These are phyloP conservation scores for Neodon shergylaensis DNA, from an alignment of 2,113 vertebrate species.

Conservation along the genomic window DNA sequence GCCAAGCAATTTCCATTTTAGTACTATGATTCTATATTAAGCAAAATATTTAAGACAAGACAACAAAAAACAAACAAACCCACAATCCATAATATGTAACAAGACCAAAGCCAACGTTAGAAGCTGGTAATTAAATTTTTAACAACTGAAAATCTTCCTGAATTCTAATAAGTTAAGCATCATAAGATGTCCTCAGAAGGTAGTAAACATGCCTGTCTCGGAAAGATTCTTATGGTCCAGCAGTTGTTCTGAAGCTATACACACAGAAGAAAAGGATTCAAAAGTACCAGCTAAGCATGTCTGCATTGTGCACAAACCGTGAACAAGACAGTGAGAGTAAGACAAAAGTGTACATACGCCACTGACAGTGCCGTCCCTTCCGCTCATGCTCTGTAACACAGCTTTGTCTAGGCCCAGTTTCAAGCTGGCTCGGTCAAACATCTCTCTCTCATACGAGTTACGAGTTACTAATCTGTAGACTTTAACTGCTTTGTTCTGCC, in stretches of 20 bases:
- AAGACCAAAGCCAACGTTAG: constrained; percentile 23
- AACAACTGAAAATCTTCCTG: neutral
- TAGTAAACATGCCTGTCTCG: neutral
- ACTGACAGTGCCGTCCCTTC: constrained; percentile 95
- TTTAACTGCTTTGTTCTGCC: constrained; percentile 99
- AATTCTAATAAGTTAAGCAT: neutral
- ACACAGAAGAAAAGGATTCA: neutral
- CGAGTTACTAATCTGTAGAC: constrained; percentile 98
- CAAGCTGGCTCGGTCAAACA: constrained; percentile 98
- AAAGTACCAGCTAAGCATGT: constrained; percentile 22
- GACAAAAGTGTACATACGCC: constrained; percentile 88
- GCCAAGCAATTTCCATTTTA: neutral
- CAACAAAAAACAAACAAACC: neutral
- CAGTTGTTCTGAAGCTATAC: neutral
- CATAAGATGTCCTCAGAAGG: neutral
- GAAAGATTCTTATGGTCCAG: constrained; percentile 1
- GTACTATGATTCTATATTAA: neutral
- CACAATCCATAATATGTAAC: neutral
- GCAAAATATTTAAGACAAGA: neutral
- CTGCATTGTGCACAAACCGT: neutral
- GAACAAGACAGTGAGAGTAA: neutral
- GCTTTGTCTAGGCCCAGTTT: constrained; percentile 98
- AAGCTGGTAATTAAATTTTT: neutral
- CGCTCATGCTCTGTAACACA: constrained; percentile 99
- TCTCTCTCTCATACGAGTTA: constrained; percentile 97